Evolutionary conservation across 2,888 invertebrate genomes (phyloP), one percentile per base, ranked within the genome.

Genomic region (Leptothorax acervorum): DNA sequence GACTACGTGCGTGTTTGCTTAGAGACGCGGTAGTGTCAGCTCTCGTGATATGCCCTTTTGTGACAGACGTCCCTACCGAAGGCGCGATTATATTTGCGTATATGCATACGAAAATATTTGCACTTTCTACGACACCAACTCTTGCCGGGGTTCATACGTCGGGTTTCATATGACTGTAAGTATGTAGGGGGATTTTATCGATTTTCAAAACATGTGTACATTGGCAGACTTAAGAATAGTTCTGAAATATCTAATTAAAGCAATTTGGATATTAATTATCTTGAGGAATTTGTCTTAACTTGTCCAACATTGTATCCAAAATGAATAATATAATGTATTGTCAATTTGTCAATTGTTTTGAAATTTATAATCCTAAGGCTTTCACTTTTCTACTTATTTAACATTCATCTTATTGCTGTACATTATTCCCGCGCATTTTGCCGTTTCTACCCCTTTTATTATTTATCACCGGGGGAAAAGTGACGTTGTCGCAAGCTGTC

Each of bases 1-100:
- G 48, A 84, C 86, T 74, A 79, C 81, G 75, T 90, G 84, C 81
- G 75, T 90, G 85, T 91, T 91, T 91, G 76, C 91, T 90, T 88
- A 90, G 90, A 91, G 60, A 90, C 88, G 65, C 89, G 86, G 89
- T 88, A 89, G 88, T 87, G 90, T 90, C 90, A 85, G 87, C 70
- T 63, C 73, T 48, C 63, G 86, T 86, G 86, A 89, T 84, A 62
- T 68, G 88, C 66, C 86, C 90, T 88, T 90, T 81, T 90, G 86
- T 90, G 85, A 86, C 83, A 84, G 79, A 82, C 85, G 76, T 65
- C 65, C 76, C 73, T 66, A 45, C 68, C 53, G 81, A 71, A 62
- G 65, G 63, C 57, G 82, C 84, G 73, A 55, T 70, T 70, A 74
- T 76, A 68, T 84, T 85, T 86, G 65, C 85, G 85, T 89, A 89